Base-by-base conservation (phyloP, 2,888 invertebrate genomes). In the Calameuta idolon region DNA sequence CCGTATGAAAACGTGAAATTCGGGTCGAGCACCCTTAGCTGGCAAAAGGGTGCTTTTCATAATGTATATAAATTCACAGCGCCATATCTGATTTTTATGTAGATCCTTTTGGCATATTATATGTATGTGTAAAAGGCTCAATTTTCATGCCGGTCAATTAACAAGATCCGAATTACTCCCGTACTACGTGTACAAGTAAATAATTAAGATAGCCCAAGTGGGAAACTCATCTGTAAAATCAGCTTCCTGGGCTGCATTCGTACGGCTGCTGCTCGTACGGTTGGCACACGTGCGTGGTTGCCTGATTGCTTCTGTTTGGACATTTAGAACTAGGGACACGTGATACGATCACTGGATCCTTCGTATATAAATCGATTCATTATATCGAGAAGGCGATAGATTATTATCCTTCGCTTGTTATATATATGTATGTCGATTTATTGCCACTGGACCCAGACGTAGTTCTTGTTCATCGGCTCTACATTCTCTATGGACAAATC, bases 301-400 rank as follows among this genome's bases (percentile, higher is more conserved):
- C 79, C 76, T 76, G 9, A 4, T 5, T 34, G 31, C 55, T 23
- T 55, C 55, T 55, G 55, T 55, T 55, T 55, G 55, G 55, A 74
- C 12, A 73, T 55, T 69, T 76, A 81, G 77, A 79, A 79, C 79
- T 75, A 35, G 73, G 76, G 31, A 80, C 79, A 79, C 75, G 77
- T 35, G 80, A 84, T 81, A 81, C 77, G 76, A 81, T 80, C 73
- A 71, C 31, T 34, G 55, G 77, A 71, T 77, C 74, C 78, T 78
- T 81, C 79, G 82, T 81, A 82, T 83, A 85, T 84, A 84, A 85
- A 86, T 87, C 84, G 87, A 86, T 87, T 87, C 83, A 85, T 86
- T 86, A 87, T 81, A 82, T 82, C 81, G 80, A 80, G 77, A 78
- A 76, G 81, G 78, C 81, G 83, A 85, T 87, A 84, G 85, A 87